Percentiles rank a stretch among this genome's conserved stretches.
Evolutionary conservation across 2,888 invertebrate genomes (phyloP).

Genomic region (Cecidostiba fungosa): DNA sequence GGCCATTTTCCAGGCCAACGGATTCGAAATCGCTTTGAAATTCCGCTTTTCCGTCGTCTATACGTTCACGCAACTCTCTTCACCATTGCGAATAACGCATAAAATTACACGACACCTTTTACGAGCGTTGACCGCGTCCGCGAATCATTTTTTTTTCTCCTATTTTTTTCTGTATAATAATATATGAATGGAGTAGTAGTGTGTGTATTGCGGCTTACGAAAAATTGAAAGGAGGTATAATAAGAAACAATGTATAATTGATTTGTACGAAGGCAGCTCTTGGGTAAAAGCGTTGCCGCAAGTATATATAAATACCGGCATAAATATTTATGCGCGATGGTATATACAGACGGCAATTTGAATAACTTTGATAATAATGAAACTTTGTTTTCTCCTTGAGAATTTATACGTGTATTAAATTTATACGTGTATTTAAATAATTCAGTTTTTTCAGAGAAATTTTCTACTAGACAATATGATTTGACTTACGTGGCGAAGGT

Average conservation of each 20-base stretch:
- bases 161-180: not conserved
- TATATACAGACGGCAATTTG: not conserved
- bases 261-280: not conserved
- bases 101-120: conserved; percentile 49
- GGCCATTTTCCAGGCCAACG: conserved; percentile 39
- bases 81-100: conserved; percentile 13
- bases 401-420: not conserved
- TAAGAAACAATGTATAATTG: not conserved
- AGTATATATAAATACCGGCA: not conserved
- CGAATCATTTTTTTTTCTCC: not conserved
- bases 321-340: not conserved
- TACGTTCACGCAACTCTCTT: conserved; percentile 18
- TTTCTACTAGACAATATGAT: not conserved
- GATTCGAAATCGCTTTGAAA: conserved; percentile 38
- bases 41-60: conserved; percentile 4
- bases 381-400: not conserved
- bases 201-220: not conserved
- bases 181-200: not conserved
- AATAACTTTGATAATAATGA: not conserved
- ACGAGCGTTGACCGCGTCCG: conserved; percentile 22
- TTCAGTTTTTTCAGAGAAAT: not conserved
- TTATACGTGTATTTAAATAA: not conserved
- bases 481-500: not conserved
- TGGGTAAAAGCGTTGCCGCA: not conserved
- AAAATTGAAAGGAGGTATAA: conserved; percentile 19